Evolutionary conservation across 2,797 vertebrate species (phyloP).

Genomic region (Lacerta agilis): DNA sequence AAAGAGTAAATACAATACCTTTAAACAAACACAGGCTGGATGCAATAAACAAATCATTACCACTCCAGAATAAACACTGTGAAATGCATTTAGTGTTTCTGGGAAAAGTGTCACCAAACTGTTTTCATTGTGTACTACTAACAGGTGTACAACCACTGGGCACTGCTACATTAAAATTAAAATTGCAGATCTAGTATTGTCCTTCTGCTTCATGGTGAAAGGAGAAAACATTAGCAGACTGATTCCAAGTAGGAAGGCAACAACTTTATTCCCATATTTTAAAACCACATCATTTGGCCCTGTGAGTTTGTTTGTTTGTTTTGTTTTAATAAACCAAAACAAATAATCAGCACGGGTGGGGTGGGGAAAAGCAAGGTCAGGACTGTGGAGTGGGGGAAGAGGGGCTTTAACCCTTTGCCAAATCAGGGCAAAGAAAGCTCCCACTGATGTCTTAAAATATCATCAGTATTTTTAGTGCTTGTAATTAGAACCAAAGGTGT

Average conservation of each 20-base stretch:
- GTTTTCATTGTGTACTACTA: background rate
- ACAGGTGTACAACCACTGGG: background rate
- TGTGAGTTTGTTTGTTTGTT: background rate
- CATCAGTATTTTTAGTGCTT: background rate
- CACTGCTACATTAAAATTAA: background rate
- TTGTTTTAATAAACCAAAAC: background rate
- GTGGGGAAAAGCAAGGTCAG: background rate
- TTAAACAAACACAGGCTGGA: background rate
- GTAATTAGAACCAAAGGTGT: background rate
- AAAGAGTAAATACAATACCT: background rate
- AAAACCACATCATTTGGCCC: background rate
- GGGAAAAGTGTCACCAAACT: background rate
- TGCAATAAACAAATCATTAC: background rate
- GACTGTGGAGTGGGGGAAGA: background rate
- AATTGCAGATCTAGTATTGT: background rate
- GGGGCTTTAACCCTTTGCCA: background rate
- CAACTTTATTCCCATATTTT: background rate
- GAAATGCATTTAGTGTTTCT: conserved; percentile 7
- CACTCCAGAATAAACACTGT: background rate
- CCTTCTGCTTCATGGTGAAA: rapidly evolving
- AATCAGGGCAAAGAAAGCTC: background rate
- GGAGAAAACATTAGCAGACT: background rate
- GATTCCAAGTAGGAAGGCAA: background rate
- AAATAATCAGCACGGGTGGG: background rate
- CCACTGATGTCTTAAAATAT: background rate